Evolutionary conservation across 2,797 vertebrate genomes (phyloP).

Genomic region (Fundulus diaphanus): DNA sequence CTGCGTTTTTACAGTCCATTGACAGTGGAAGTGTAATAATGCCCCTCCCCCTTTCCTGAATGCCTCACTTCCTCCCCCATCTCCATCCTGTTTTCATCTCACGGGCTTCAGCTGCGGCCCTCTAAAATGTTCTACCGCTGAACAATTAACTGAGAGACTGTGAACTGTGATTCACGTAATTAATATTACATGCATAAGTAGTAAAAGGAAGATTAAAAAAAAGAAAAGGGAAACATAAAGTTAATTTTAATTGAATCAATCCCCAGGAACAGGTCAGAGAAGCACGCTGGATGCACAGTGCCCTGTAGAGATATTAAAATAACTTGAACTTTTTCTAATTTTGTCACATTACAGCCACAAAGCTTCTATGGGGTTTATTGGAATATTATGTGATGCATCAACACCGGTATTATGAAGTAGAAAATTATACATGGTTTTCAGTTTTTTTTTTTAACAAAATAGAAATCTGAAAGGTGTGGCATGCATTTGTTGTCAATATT

Average conservation of each 20-base stretch:
- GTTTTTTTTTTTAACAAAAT: neutral
- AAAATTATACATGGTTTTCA: neutral
- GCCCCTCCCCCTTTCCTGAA: slow-evolving; percentile 38
- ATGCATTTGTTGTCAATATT: neutral
- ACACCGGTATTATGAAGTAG: neutral
- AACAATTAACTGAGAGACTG: slow-evolving; percentile 80
- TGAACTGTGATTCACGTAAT: slow-evolving; percentile 81
- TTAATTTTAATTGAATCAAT: slow-evolving; percentile 74
- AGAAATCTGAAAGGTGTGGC: neutral
- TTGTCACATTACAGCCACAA: neutral
- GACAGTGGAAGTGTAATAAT: slow-evolving; percentile 70
- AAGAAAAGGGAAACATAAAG: slow-evolving; percentile 40
- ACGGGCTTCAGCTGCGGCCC: slow-evolving; percentile 78
- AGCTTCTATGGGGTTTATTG: neutral
- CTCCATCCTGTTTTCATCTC: slow-evolving; percentile 70
- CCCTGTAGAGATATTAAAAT: neutral
- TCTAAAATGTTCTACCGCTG: slow-evolving; percentile 66
- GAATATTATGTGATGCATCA: neutral
- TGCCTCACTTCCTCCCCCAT: slow-evolving; percentile 29
- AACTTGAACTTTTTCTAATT: neutral
- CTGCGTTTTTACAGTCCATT: slow-evolving; percentile 79
- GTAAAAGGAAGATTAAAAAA: slow-evolving; percentile 49
- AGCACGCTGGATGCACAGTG: slow-evolving; percentile 42
- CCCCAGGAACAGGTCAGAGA: slow-evolving; percentile 69
- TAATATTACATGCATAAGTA: slow-evolving; percentile 74